Percentiles rank a stretch among this genome's conserved stretches.
Evolutionary conservation across 2,113 vertebrate genomes (phyloP).

Genomic region (Oreotrochilus melanogaster): DNA sequence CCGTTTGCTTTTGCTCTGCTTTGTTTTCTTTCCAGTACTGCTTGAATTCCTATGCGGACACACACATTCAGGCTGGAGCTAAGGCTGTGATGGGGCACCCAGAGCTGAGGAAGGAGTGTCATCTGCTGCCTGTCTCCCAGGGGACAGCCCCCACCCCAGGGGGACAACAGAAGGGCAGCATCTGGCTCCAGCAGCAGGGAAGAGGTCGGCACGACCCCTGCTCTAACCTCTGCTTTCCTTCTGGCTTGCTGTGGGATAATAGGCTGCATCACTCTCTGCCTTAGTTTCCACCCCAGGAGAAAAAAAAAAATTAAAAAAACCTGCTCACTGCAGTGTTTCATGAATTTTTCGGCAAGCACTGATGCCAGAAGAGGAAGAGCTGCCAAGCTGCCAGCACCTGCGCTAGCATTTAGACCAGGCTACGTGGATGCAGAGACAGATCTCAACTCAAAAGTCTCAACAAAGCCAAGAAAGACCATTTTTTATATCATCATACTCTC

Average conservation of each 20-base stretch:
- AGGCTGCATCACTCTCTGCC: background rate
- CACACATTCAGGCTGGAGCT: background rate
- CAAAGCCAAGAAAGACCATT: background rate
- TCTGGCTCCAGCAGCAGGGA: rapidly evolving
- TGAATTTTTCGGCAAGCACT: background rate
- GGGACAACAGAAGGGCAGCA: background rate
- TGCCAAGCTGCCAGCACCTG: background rate
- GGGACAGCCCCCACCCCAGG: background rate
- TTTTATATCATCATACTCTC: background rate
- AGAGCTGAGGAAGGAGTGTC: background rate
- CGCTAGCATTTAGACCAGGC: background rate
- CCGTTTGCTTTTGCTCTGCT: background rate
- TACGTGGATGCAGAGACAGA: background rate
- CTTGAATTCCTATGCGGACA: constrained; percentile 2
- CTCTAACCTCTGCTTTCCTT: background rate
- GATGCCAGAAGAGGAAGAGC: background rate
- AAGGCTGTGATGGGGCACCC: background rate
- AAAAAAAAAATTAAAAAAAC: background rate
- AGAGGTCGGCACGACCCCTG: background rate
- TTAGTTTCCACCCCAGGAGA: background rate
- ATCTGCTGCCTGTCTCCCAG: background rate
- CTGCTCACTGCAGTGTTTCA: background rate
- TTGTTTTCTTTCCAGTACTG: constrained; percentile 1
- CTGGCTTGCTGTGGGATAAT: background rate
- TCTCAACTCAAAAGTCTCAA: background rate